Evolutionary conservation across 2,797 vertebrate species (phyloP).

Genomic region (Thaleichthys pacificus): DNA sequence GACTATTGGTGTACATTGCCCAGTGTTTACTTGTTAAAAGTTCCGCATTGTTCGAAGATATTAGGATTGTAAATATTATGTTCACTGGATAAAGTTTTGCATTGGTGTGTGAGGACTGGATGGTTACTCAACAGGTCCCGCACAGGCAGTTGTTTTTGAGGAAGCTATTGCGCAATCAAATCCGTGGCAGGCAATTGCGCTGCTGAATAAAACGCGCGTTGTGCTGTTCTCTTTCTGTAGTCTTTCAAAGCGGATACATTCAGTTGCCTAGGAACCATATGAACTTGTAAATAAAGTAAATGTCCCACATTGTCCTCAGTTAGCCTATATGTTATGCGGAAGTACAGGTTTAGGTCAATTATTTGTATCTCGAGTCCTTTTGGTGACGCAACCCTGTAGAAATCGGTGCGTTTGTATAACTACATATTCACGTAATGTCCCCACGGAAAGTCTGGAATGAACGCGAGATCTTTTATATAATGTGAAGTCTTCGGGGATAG

Average conservation of each 20-base stretch:
- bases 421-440: too few species aligned
- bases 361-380: too few species aligned
- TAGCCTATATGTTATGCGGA: too few species aligned
- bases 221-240: conserved; percentile 20
- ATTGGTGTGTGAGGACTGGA: not conserved
- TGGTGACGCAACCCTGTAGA: too few species aligned
- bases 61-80: not conserved
- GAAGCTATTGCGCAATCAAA: conserved; percentile 57
- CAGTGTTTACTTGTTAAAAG: not conserved
- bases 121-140: conserved; percentile 63
- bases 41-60: not conserved
- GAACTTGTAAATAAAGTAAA: too few species aligned
- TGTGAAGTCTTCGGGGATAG: too few species aligned
- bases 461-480: too few species aligned
- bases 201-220: conserved; percentile 29
- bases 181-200: conserved; percentile 26
- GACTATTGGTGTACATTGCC: not conserved
- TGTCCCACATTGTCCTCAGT: too few species aligned
- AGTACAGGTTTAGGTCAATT: too few species aligned
- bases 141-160: conserved; percentile 59
- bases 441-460: too few species aligned
- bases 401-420: too few species aligned
- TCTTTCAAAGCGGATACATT: not conserved
- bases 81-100: conserved; percentile 26
- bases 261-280: too few species aligned